phyloP scores from a whole-genome alignment of 1,140 invertebrate genomes.

The Phymorhynchus buccinoides region DNA sequence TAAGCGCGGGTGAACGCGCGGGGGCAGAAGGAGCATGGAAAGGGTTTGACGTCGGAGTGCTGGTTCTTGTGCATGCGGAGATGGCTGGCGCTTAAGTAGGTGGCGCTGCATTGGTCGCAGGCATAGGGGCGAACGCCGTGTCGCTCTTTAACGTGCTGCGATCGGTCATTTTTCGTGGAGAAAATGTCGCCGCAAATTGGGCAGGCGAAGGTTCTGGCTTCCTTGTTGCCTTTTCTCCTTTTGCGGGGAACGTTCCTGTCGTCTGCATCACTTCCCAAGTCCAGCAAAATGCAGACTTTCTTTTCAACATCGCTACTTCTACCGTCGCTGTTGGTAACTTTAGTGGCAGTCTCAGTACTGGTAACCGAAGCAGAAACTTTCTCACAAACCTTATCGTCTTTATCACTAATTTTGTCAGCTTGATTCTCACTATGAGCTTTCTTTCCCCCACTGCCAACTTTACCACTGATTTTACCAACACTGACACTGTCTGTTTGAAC shows the following conservation, averaged over 20 bases:
- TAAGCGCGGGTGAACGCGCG: conserved; percentile 72
- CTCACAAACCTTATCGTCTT: no score
- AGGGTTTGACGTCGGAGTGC: conserved; percentile 73
- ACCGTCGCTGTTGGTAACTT: not conserved
- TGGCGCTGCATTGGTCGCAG: conserved; percentile 87
- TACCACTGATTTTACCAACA: no score
- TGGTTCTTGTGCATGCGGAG: not conserved
- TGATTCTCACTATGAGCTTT: no score
- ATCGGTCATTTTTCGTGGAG: conserved; percentile 79
- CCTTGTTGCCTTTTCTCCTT: not conserved
- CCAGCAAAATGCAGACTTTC: not conserved
- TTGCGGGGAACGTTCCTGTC: not conserved
- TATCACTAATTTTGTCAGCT: no score
- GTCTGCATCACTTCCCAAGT: not conserved
- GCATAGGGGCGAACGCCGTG: conserved; percentile 90
- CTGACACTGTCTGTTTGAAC: not conserved
- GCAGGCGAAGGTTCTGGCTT: conserved; percentile 61
- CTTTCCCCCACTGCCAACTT: no score
- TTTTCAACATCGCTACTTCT: not conserved
- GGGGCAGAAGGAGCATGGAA: conserved; percentile 75
- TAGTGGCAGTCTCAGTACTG: not conserved
- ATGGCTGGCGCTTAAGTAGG: conserved; percentile 79
- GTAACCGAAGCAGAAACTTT: no score
- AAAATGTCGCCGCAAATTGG: conserved; percentile 79
- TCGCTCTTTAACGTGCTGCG: conserved; percentile 74